Conservation (phyloP, 2,888 invertebrate genomes). For the Epicampocera succincta region DNA sequence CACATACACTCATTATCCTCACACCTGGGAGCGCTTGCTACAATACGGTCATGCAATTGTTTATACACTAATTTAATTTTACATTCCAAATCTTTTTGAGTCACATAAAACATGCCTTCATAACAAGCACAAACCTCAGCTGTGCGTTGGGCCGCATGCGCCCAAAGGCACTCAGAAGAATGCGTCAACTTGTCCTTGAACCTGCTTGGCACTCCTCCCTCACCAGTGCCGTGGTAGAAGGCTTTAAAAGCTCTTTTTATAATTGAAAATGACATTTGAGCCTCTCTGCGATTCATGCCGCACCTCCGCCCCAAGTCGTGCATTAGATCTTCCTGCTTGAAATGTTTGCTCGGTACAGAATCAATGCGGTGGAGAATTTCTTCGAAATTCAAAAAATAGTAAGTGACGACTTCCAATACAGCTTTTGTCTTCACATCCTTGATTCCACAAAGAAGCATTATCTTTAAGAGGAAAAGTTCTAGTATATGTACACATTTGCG, state of each 20-base stretch:
- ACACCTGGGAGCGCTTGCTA: constrained; percentile 66
- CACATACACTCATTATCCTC: constrained; percentile 72
- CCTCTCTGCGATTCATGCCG: constrained; percentile 76
- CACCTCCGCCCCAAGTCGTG: constrained; percentile 78
- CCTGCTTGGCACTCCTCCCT: constrained; percentile 74
- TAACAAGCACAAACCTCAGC: constrained; percentile 76
- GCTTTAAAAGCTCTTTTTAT: constrained; percentile 78
- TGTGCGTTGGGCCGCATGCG: constrained; percentile 77
- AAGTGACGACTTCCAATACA: constrained; percentile 74
- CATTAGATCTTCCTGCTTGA: constrained; percentile 77
- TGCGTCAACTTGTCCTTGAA: constrained; percentile 74
- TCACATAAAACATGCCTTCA: constrained; percentile 74
- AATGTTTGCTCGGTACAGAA: constrained; percentile 70
- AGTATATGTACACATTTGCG: neutral
- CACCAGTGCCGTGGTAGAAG: constrained; percentile 76
- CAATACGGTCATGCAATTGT: constrained; percentile 73
- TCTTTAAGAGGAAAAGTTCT: constrained; percentile 9
- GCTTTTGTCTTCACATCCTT: constrained; percentile 73
- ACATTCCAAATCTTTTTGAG: constrained; percentile 75
- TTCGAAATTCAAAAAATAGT: constrained; percentile 77
- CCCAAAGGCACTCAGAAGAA: constrained; percentile 74
- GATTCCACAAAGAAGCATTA: constrained; percentile 75
- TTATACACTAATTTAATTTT: constrained; percentile 75
- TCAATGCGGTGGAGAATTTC: constrained; percentile 73
- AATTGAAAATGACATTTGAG: constrained; percentile 77